Conservation (phyloP, 2,113 vertebrate genomes). For the Engystomops pustulosus region DNA sequence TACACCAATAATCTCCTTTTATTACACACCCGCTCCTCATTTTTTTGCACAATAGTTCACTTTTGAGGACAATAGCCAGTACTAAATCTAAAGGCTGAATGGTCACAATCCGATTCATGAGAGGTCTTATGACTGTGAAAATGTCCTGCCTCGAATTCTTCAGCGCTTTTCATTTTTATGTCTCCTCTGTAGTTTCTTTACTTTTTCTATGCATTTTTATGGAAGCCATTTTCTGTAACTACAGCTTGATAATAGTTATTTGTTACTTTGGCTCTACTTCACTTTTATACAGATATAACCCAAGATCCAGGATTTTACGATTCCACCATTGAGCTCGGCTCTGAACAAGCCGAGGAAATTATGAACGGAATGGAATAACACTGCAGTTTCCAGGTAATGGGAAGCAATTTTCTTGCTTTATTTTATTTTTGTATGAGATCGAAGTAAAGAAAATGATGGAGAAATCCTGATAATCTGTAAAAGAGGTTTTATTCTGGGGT, state of each 20-base stretch:
- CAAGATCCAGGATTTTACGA: background rate
- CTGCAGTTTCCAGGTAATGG: background rate
- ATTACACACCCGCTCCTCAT: background rate
- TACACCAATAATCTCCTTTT: conserved; percentile 29
- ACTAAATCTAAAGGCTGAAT: conserved; percentile 6
- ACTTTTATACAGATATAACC: conserved; percentile 6
- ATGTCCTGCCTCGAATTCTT: conserved; percentile 18
- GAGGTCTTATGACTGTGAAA: conserved; percentile 23
- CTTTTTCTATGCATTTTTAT: conserved; percentile 42
- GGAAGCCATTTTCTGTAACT: conserved; percentile 34
- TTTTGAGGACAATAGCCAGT: conserved; percentile 5
- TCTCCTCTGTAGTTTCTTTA: conserved; percentile 8
- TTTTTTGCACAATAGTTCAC: conserved; percentile 18
- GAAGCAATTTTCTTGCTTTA: background rate
- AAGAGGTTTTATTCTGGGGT: background rate
- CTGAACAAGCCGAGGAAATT: conserved; percentile 30
- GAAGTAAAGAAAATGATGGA: background rate
- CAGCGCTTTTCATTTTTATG: conserved; percentile 32
- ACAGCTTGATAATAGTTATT: conserved; percentile 48
- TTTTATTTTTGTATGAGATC: background rate
- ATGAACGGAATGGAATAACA: background rate
- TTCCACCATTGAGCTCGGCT: background rate
- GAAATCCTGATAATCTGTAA: background rate
- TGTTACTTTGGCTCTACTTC: conserved; percentile 21
- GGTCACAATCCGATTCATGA: conserved; percentile 13